Base-by-base conservation (phyloP, 1,140 invertebrate genomes). In the Mercenaria mercenaria region DNA sequence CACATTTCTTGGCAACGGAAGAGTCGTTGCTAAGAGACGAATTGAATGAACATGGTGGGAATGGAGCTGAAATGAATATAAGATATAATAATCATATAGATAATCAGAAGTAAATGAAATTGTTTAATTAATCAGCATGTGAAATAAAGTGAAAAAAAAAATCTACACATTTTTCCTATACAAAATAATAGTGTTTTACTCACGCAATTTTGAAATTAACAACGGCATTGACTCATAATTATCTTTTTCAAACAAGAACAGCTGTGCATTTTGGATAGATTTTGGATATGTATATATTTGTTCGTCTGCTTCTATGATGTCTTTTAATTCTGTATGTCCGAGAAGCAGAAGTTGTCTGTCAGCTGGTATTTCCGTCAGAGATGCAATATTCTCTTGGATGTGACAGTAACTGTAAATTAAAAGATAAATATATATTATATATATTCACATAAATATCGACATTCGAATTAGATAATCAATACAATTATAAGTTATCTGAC, bases 1-100 rank as follows among this genome's bases (percentile, higher is more conserved):
- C 76, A 76, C 74, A 87, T 79, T 79, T 72, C 59, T 87, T 87
- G n/a, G 72, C 85, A 61, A 79, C 72, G 11, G 76, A n/a, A 29
- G 50, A n/a, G 67, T 87, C 85, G 52, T 61, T 79, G 43, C 85
- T 79, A 3, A 87, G 85, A 0, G 85, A 87, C 18, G 72, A 26
- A 26, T 79, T 50, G 20, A 79, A 8, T 20, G 52, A 37, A 15
- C 79, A 67, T 1, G 76, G 79, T 41, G 85, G 72, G 32, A 87
- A 87, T 13, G 85, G 85, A 56, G 85, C 85, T 87, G 59, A 86
- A 87, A 87, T 0, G 43, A 32, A 47, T 47, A 47, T 47, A 47
- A 47, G 43, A 47, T n/a, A n/a, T n/a, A n/a, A n/a, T n/a, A n/a
- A n/a, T n/a, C n/a, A n/a, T n/a, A n/a, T n/a, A n/a, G n/a, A n/a